Evolutionary conservation across 2,888 invertebrate species (phyloP), one percentile per base, ranked within the genome.

Genomic region (Noctua janthina): DNA sequence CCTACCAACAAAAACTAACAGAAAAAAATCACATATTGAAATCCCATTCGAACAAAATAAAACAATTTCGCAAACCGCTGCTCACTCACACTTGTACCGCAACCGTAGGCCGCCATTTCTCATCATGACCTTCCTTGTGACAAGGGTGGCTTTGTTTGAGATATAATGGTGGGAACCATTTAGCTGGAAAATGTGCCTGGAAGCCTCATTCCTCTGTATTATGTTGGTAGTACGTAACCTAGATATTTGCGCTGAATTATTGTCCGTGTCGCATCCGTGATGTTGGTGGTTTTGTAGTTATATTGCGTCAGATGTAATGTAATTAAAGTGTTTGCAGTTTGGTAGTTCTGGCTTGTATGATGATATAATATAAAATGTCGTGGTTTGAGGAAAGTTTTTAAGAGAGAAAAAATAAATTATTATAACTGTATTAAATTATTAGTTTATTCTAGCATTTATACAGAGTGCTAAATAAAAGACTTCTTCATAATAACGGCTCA

Each of bases 111-210:
- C 91, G 93, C 92, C 93, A 94, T 95, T 95, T 94, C 95, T 95
- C 94, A 94, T 94, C 93, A 92, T 91, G 95, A 93, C 95, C 95
- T 95, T 94, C 92, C 91, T 92, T 89, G 92, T 94, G 94, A 94
- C 95, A 94, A 94, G 94, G 95, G 94, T 94, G 91, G 93, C 95
- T 95, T 94, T 95, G 94, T 95, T 94, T 91, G 91, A 90, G 92
- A 91, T 93, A 93, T 95, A 94, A 95, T 93, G 93, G 93, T 93
- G 93, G 91, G 93, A 94, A 93, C 92, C 94, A 93, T 94, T 95
- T 94, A 94, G 93, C 92, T 93, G 94, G 93, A 94, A 94, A 93
- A 93, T 93, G 86, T 93, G 93, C 91, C 92, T 91, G 90, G 91
- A 90, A 91, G 89, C 89, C 91, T 90, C 91, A 88, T 88, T 89